Evolutionary conservation across 2,888 invertebrate genomes (phyloP).

Genomic region (Leptopilina syphax): DNA sequence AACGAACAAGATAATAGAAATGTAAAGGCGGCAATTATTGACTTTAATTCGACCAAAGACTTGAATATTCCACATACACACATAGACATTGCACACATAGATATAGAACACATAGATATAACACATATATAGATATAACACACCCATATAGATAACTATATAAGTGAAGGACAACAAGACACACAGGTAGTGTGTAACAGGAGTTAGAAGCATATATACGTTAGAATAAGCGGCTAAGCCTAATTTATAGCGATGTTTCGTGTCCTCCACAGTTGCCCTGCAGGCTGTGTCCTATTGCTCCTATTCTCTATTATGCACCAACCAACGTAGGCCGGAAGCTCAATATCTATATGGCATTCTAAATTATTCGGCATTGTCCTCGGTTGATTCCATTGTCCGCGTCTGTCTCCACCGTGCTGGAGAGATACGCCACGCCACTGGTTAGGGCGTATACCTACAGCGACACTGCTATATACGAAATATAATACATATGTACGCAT

Average conservation of each 20-base stretch:
- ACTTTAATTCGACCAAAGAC: too few relatives aligned
- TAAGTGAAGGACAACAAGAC: conserved; percentile 14
- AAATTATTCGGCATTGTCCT: conserved; percentile 76
- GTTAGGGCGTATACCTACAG: conserved; percentile 68
- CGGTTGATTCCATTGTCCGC: conserved; percentile 75
- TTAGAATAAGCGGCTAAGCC: conserved; percentile 60
- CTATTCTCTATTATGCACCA: conserved; percentile 74
- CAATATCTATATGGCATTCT: conserved; percentile 75
- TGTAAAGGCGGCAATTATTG: too few relatives aligned
- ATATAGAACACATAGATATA: too few relatives aligned
- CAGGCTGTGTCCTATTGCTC: conserved; percentile 75
- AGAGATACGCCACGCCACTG: conserved; percentile 67
- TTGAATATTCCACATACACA: too few relatives aligned
- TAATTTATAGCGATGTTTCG: conserved; percentile 76
- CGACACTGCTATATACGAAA: conserved; percentile 50
- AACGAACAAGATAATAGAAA: too few relatives aligned
- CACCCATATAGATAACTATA: too few relatives aligned
- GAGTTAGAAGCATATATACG: conserved; percentile 40
- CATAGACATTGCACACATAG: too few relatives aligned
- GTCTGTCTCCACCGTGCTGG: conserved; percentile 73
- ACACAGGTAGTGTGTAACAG: conserved; percentile 37
- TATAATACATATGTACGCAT: conserved; percentile 49
- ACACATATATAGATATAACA: too few relatives aligned
- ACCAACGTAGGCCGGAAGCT: conserved; percentile 68
- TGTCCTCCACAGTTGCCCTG: conserved; percentile 74